A percentile compares a stretch with the other conserved stretches of the same genome.
Conservation (phyloP, 2,888 invertebrate species). For the Cloeon dipterum region DNA sequence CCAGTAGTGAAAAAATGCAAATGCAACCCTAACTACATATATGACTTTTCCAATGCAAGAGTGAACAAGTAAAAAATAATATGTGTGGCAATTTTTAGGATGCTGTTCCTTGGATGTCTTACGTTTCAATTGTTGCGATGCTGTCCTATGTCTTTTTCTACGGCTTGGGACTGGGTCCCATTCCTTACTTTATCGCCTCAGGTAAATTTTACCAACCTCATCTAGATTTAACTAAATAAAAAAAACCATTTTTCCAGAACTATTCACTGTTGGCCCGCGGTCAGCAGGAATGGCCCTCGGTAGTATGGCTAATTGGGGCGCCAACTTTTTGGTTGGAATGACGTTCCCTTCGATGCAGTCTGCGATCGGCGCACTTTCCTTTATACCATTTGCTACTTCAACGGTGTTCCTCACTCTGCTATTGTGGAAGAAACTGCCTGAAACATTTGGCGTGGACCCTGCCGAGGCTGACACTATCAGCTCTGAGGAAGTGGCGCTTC, state of each 20-base stretch:
- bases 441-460: constrained; percentile 8
- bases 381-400: constrained; percentile 42
- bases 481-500: no score
- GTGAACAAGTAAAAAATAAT: no score
- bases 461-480: neutral
- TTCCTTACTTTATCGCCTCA: constrained; percentile 67
- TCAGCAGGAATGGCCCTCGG: constrained; percentile 70
- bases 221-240: no score
- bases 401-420: constrained; percentile 31
- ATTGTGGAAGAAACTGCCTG: constrained; percentile 20
- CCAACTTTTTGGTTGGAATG: constrained; percentile 70
- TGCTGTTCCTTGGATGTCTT: constrained; percentile 39
- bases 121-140: constrained; percentile 43
- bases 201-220: constrained; percentile 18
- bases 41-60: no score
- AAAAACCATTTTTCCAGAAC: no score
- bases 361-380: constrained; percentile 43
- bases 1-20: no score
- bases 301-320: constrained; percentile 67
- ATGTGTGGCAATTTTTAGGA: no score
- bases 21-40: no score
- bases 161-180: constrained; percentile 65
- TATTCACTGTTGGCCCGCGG: constrained; percentile 67
- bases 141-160: constrained; percentile 55
- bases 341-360: constrained; percentile 40